phyloP scores from a whole-genome alignment of 37 sponge, comb jelly and placozoan species.

The Cliona cf. orientalis region DNA sequence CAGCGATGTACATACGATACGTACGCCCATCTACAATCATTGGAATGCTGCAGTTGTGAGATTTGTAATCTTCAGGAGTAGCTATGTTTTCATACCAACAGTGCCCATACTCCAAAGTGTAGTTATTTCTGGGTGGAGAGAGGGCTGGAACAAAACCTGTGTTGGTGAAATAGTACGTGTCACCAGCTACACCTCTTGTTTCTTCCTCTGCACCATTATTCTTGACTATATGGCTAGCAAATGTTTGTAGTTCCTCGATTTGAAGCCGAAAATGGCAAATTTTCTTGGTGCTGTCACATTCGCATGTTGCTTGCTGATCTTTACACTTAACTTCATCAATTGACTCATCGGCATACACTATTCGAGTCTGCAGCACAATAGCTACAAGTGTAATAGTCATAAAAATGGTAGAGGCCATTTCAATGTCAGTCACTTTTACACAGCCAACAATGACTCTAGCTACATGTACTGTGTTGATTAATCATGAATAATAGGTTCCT shows the following conservation, averaged over 20 bases:
- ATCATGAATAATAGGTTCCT: too few relatives aligned
- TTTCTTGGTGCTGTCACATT: neutral
- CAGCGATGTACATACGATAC: constrained; percentile 52
- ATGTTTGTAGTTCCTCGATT: constrained; percentile 50
- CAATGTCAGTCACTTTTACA: too few relatives aligned
- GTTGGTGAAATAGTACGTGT: constrained; percentile 1
- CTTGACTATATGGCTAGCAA: constrained; percentile 26
- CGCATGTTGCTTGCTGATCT: constrained; percentile 31
- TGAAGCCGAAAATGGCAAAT: constrained; percentile 21
- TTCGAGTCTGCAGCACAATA: neutral
- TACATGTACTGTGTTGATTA: too few relatives aligned
- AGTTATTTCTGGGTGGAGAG: neutral
- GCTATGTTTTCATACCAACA: neutral
- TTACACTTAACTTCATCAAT: neutral
- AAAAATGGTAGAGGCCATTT: too few relatives aligned
- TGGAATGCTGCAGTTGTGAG: constrained; percentile 44
- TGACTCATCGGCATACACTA: neutral
- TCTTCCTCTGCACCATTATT: neutral
- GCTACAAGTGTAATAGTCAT: neutral
- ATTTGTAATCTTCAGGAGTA: neutral
- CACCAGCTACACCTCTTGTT: neutral
- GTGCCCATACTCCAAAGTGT: neutral
- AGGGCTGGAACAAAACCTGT: neutral
- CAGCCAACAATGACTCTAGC: too few relatives aligned
- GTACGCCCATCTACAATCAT: constrained; percentile 47